Base-by-base conservation (phyloP, 1,140 invertebrate genomes). In the Macrobrachium nipponense region DNA sequence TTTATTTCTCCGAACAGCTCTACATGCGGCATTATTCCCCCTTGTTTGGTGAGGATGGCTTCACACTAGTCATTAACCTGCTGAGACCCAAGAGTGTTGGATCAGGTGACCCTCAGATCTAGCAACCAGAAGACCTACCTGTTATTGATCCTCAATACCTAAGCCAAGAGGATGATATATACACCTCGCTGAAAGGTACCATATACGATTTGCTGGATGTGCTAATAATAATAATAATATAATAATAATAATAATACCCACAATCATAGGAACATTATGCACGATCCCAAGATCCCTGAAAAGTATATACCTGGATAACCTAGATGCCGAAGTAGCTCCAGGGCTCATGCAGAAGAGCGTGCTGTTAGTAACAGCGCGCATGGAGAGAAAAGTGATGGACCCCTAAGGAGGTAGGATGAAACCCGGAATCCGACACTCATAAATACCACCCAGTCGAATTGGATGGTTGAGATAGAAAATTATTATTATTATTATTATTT, bases 21-120 rank as follows among this genome's bases (percentile, higher is more conserved):
- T 86, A 80, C 36, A 10, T 73, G 11, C 66, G 80, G 3, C 80
- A 86, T 43, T 17, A 66, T 7, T 20, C 77, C 0, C 77, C 84
- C 12, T 70, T 86, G n/a, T 86, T 80, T 18, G 78, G 78, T 44
- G n/a, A 23, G 5, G 70, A 68, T 66, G 84, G 84, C 7, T 86
- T 86, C 59, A 86, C 84, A 8, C n/a, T 86, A 8, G 73, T 73
- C 90, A 94, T 93, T 5, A 94, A 95, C 92, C 91, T 95, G 0
- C 90, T 96, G 91, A 91, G 94, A 68, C 96, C 96, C 2, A 94
- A 95, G 90, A 95, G 95, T 58, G 93, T 92, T 78, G 96, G 96
- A 3, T 93, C 92, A n/a, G 82, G 92, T 97, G 44, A 92, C 93
- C 90, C 91, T 97, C 5, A 92, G 92, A 82, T 93, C 92, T 86